Base-by-base conservation (phyloP, 2,888 invertebrate species). In the Carcina quercana region DNA sequence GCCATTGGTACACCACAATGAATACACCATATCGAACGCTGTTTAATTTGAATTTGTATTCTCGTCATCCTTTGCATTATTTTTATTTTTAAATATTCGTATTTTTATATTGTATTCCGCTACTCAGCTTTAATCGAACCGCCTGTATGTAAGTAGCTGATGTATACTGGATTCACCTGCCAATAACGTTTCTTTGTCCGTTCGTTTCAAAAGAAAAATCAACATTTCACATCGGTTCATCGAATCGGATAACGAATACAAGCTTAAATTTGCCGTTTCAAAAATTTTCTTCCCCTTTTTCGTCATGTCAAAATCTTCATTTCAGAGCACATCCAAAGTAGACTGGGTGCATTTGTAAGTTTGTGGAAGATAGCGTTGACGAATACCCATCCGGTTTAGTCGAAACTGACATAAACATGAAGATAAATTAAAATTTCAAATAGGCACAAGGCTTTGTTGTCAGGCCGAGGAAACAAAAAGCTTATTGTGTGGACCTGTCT, bases 91-190 rank as follows among this genome's bases (percentile, higher is more conserved):
- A n/a, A n/a, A n/a, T n/a, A n/a, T n/a, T n/a, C n/a, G n/a, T n/a
- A n/a, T n/a, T n/a, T n/a, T n/a, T n/a, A n/a, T n/a, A n/a, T n/a
- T n/a, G n/a, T n/a, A n/a, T n/a, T n/a, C n/a, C n/a, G n/a, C n/a
- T n/a, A n/a, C n/a, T n/a, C n/a, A n/a, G n/a, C n/a, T n/a, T n/a
- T n/a, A n/a, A n/a, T n/a, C n/a, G n/a, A n/a, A n/a, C n/a, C n/a
- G n/a, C n/a, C n/a, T n/a, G n/a, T n/a, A n/a, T n/a, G n/a, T n/a
- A n/a, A n/a, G n/a, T n/a, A n/a, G n/a, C n/a, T n/a, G n/a, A n/a
- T n/a, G 69, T 68, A 73, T 71, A 64, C 70, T 65, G 60, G 70
- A 76, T 78, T 62, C 78, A 80, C 76, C 78, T 80, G 80, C 63
- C 74, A 66, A 69, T 62, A 60, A 62, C 48, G 42, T 65, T 74